phyloP scores from a whole-genome alignment of 2,888 invertebrate species.

The Synanthedon andrenaeformis region DNA sequence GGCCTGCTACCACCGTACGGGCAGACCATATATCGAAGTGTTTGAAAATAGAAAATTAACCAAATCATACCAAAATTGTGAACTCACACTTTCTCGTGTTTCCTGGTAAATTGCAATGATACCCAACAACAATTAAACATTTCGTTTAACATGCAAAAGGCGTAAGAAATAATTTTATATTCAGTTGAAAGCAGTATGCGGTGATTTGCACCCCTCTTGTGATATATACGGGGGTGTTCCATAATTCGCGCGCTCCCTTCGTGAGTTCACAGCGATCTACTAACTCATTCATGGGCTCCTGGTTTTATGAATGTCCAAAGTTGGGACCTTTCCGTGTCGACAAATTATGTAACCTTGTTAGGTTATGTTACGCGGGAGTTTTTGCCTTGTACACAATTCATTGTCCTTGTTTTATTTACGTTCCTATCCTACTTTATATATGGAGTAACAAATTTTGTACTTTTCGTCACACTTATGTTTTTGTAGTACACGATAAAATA shows the following conservation, averaged over 20 bases:
- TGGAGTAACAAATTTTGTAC: no score
- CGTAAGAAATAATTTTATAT: neutral
- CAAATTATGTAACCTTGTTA: slow-evolving; percentile 23
- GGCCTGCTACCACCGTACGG: no score
- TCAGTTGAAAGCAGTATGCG: neutral
- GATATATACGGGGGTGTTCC: neutral
- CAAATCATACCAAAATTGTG: no score
- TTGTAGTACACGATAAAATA: no score
- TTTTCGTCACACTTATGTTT: no score
- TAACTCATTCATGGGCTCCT: slow-evolving; percentile 15
- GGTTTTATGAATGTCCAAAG: slow-evolving; percentile 25
- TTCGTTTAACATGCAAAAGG: neutral
- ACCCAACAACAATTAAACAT: neutral
- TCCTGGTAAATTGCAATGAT: neutral
- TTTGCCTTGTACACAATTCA: slow-evolving; percentile 5
- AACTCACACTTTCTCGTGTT: no score
- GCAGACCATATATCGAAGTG: no score
- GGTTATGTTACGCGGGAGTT: slow-evolving; percentile 9
- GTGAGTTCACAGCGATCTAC: slow-evolving; percentile 1
- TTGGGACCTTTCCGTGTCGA: slow-evolving; percentile 20
- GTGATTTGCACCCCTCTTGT: neutral
- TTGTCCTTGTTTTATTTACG: slow-evolving; percentile 2
- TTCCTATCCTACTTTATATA: slow-evolving; percentile 1
- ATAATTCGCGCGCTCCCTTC: slow-evolving; percentile 4
- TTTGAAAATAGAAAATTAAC: no score